Evolutionary conservation across 1,140 invertebrate genomes (phyloP).

Genomic region (Zophobas atratus): DNA sequence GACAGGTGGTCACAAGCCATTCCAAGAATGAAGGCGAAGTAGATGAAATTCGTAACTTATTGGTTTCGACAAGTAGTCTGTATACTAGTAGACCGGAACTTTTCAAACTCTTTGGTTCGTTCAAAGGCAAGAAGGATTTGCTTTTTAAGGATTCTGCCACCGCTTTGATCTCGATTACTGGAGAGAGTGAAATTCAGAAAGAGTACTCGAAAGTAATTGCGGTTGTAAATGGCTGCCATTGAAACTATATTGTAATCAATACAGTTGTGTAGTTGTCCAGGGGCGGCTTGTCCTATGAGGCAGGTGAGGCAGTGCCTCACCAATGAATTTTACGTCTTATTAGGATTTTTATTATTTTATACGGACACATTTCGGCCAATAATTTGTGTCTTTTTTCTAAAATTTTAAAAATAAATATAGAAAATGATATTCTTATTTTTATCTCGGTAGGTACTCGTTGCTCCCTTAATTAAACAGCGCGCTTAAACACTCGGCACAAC

Average conservation of each 20-base stretch:
- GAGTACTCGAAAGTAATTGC: slow-evolving; percentile 55
- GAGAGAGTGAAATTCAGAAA: slow-evolving; percentile 55
- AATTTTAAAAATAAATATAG: too few relatives aligned
- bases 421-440: too few relatives aligned
- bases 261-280: too few relatives aligned
- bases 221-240: slow-evolving; percentile 52
- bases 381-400: too few relatives aligned
- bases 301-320: too few relatives aligned
- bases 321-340: too few relatives aligned
- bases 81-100: slow-evolving; percentile 69
- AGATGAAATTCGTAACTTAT: slow-evolving; percentile 71
- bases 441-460: too few relatives aligned
- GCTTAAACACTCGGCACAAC: too few relatives aligned
- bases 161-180: slow-evolving; percentile 55
- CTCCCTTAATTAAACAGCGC: too few relatives aligned
- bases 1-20: slow-evolving; percentile 69
- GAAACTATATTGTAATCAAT: background rate
- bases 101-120: slow-evolving; percentile 71
- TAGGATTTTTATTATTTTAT: too few relatives aligned
- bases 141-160: slow-evolving; percentile 70
- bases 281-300: too few relatives aligned
- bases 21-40: slow-evolving; percentile 66
- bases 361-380: too few relatives aligned
- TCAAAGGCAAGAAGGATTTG: slow-evolving; percentile 68
- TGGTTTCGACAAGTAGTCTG: slow-evolving; percentile 66